Evolutionary conservation across 2,797 vertebrate genomes (phyloP).

Genomic region (Eospalax fontanierii): DNA sequence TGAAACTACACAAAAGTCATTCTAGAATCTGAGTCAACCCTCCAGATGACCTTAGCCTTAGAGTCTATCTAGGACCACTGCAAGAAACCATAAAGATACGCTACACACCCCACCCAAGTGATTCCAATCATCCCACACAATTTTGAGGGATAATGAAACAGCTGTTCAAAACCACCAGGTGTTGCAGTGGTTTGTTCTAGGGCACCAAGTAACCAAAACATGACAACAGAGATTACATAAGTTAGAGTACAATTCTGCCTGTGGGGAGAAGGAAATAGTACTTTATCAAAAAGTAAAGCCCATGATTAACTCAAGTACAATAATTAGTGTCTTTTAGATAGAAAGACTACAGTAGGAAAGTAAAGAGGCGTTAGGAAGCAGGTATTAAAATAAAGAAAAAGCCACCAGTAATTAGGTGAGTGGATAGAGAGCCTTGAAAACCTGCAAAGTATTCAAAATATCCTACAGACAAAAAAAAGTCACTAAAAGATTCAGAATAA

Average conservation of each 20-base stretch:
- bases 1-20: neutral
- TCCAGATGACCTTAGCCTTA: neutral
- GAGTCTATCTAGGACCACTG: neutral
- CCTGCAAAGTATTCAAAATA: neutral
- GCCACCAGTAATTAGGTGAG: neutral
- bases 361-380: neutral
- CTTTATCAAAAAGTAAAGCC: conserved; percentile 7
- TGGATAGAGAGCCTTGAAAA: neutral
- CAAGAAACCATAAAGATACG: neutral
- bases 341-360: neutral
- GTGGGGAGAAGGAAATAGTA: neutral
- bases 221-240: neutral
- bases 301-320: neutral
- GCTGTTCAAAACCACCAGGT: neutral
- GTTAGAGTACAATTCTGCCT: neutral
- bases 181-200: neutral
- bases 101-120: neutral
- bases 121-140: neutral
- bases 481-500: neutral
- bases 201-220: neutral
- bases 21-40: neutral
- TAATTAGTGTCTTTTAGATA: neutral
- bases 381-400: conserved; percentile 15
- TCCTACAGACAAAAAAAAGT: neutral
- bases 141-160: neutral